A percentile compares a stretch with the other conserved stretches of the same genome.
Conservation (phyloP, 2,888 invertebrate species). For the Orthosia gothica region DNA sequence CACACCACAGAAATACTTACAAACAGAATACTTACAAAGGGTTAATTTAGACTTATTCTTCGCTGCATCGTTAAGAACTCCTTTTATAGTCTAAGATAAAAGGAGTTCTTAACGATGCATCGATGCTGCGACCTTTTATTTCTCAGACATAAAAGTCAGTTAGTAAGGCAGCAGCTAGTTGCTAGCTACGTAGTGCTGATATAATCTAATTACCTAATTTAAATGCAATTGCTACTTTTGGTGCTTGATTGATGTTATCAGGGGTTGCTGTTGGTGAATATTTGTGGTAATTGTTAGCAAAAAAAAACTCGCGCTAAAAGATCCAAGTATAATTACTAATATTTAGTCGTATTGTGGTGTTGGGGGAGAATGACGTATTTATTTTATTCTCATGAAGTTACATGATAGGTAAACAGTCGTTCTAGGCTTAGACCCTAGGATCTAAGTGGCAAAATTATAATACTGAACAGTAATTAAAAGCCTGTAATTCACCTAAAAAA, state of each 20-base stretch:
- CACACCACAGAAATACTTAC: too few species aligned
- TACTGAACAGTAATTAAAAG: background rate
- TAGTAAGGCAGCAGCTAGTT: background rate
- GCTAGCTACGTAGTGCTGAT: background rate
- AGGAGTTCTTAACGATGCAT: background rate
- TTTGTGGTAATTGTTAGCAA: background rate
- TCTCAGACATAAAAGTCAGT: background rate
- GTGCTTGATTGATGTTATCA: background rate
- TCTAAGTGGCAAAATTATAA: background rate
- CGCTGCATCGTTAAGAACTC: too few species aligned
- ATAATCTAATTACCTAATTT: too few species aligned
- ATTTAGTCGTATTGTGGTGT: too few species aligned
- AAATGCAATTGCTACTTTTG: too few species aligned
- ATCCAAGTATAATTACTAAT: too few species aligned
- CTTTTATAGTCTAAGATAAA: background rate
- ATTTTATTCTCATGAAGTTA: background rate
- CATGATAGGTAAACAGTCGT: background rate
- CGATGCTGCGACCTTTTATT: background rate
- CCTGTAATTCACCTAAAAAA: background rate
- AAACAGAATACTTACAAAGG: conserved; percentile 6
- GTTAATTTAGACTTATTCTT: background rate
- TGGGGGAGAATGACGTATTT: too few species aligned
- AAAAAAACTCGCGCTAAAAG: background rate
- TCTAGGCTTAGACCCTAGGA: background rate
- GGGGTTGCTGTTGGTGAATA: background rate